phyloP scores from a whole-genome alignment of 2,888 invertebrate species.

The Carabus problematicus region DNA sequence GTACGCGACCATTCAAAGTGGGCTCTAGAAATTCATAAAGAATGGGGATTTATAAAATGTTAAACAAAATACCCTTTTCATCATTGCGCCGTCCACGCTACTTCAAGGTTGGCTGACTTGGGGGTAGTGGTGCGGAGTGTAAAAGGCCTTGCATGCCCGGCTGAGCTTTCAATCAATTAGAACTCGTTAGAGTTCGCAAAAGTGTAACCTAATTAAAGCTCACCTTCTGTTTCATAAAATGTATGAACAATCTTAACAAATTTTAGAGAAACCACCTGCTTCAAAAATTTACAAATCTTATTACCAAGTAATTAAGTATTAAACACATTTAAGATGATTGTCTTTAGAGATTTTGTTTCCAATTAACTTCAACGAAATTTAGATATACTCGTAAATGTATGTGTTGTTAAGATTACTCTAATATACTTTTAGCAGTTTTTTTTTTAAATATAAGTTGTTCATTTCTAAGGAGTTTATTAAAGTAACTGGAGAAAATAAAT shows the following conservation, averaged over 20 bases:
- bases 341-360: too few species aligned
- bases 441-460: too few species aligned
- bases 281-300: not conserved
- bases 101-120: not conserved
- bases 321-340: too few species aligned
- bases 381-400: too few species aligned
- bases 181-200: constrained; percentile 32
- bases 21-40: constrained; percentile 23
- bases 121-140: not conserved
- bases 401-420: too few species aligned
- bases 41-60: constrained; percentile 33
- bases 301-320: not conserved
- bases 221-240: constrained; percentile 30
- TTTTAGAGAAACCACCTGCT: constrained; percentile 10
- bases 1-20: constrained; percentile 28
- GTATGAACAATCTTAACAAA: constrained; percentile 18
- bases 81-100: not conserved
- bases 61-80: constrained; percentile 29
- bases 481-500: too few species aligned
- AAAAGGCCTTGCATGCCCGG: constrained; percentile 13
- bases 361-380: too few species aligned
- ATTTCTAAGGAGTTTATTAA: too few species aligned
- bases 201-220: constrained; percentile 29
- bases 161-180: constrained; percentile 37
- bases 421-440: too few species aligned